These are phyloP conservation scores for Mola mola DNA, from an alignment of 2,113 vertebrate species.

Conservation along the genomic window DNA sequence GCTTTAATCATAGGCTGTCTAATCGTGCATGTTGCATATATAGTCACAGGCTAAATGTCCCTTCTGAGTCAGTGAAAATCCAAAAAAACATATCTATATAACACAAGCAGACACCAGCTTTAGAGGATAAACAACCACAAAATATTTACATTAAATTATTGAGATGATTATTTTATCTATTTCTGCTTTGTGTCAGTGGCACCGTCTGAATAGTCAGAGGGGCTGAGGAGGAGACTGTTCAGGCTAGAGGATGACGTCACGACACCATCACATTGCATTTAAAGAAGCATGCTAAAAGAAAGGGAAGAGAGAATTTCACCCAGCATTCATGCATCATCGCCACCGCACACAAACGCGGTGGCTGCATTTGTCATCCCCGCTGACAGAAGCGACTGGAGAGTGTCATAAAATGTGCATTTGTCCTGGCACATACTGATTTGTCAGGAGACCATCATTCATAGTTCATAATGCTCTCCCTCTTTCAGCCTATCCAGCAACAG, in stretches of 20 bases:
- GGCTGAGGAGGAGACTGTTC: neutral
- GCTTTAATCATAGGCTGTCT: no score
- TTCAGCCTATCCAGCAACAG: constrained; percentile 61
- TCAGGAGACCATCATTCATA: constrained; percentile 74
- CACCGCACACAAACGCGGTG: constrained; percentile 42
- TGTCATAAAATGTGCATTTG: constrained; percentile 70
- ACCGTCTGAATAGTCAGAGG: neutral
- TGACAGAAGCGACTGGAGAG: constrained; percentile 63
- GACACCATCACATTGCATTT: constrained; percentile 14
- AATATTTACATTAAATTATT: no score
- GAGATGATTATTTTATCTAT: no score
- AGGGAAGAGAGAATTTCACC: constrained; percentile 19
- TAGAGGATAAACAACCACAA: no score
- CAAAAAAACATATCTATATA: no score
- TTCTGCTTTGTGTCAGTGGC: neutral
- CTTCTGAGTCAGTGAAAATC: no score
- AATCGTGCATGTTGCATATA: no score
- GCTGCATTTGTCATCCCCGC: constrained; percentile 60
- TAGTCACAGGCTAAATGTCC: no score
- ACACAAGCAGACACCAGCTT: no score
- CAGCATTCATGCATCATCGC: constrained; percentile 24
- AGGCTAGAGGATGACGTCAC: constrained; percentile 9
- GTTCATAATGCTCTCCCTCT: constrained; percentile 62
- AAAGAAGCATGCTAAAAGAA: constrained; percentile 27
- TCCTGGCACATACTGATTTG: constrained; percentile 63